phyloP scores from a whole-genome alignment of 2,113 vertebrate species.

The Ophiodon elongatus region DNA sequence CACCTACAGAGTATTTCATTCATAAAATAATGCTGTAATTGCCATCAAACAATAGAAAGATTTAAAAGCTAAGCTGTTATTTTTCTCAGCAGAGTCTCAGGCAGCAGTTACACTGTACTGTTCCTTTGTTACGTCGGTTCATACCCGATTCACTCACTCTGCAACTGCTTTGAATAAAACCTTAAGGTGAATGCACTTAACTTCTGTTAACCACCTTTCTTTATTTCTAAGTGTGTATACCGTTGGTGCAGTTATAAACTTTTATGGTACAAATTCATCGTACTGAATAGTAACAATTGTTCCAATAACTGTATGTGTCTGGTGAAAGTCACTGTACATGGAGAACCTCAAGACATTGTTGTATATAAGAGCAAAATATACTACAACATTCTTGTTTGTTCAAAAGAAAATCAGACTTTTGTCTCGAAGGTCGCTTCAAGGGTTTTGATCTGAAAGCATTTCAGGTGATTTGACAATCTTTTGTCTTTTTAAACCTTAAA shows the following conservation, averaged over 20 bases:
- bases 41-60: not conserved
- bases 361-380: too few relatives aligned
- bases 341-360: not conserved
- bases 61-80: not conserved
- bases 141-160: not conserved
- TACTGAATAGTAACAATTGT: not conserved
- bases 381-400: not conserved
- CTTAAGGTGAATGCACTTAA: not conserved
- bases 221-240: not conserved
- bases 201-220: not conserved
- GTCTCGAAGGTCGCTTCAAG: not conserved
- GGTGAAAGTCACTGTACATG: not conserved
- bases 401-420: not conserved
- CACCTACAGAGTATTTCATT: not conserved
- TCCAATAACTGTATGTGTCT: not conserved
- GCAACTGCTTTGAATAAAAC: not conserved
- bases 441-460: not conserved
- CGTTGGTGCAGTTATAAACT: not conserved
- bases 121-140: not conserved
- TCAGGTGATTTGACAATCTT: not conserved
- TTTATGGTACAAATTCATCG: not conserved
- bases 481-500: not conserved
- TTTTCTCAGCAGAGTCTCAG: not conserved
- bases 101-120: not conserved
- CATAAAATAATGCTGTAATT: constrained; percentile 8